Percentiles rank a stretch among this genome's conserved stretches.
phyloP scores from a whole-genome alignment of 2,888 invertebrate genomes.

The Hymenopus coronatus region DNA sequence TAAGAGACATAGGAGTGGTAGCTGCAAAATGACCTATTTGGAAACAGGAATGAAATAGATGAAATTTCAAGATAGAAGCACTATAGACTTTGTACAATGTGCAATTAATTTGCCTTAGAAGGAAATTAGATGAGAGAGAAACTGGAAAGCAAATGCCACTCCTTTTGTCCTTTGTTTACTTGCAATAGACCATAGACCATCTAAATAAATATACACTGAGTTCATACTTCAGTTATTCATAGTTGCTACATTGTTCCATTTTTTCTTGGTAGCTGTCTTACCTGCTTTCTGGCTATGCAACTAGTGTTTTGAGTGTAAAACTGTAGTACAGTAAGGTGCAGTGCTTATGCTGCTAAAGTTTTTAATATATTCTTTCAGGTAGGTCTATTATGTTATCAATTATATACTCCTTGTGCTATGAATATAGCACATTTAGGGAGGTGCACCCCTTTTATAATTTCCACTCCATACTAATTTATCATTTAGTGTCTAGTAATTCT shows the following conservation, averaged over 20 bases:
- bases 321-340: constrained; percentile 13
- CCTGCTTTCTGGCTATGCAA: constrained; percentile 6
- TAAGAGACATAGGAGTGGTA: constrained; percentile 1
- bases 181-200: background rate
- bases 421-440: too few species aligned
- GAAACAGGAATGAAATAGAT: background rate
- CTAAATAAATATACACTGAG: background rate
- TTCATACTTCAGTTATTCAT: background rate
- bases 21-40: background rate
- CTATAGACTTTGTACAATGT: too few species aligned
- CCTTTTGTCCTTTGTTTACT: background rate
- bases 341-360: background rate
- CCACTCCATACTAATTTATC: too few species aligned
- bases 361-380: too few species aligned
- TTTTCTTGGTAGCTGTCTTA: background rate
- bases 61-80: background rate
- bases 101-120: background rate
- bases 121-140: background rate
- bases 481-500: background rate
- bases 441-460: too few species aligned
- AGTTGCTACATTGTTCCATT: background rate
- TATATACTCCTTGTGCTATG: too few species aligned
- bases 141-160: background rate
- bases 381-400: too few species aligned
- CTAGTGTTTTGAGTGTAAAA: background rate